Conservation (phyloP, 1,140 invertebrate genomes). For the Micrasema longulum region DNA sequence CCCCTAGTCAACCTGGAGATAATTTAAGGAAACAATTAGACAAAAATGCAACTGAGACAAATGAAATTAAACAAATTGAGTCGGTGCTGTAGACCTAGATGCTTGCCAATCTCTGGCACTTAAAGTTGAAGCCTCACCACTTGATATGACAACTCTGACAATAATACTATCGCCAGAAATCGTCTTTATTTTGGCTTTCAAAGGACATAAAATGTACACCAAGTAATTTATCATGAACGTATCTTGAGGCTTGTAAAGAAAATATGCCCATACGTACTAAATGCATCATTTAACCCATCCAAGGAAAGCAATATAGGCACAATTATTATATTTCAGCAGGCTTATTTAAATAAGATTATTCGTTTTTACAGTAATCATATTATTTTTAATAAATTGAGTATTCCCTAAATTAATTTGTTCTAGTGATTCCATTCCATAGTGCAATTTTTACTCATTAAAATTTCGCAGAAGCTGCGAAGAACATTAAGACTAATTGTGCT, state of each 20-base stretch:
- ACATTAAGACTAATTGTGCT: constrained; percentile 17
- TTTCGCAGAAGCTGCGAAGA: not conserved
- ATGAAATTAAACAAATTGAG: constrained; percentile 52
- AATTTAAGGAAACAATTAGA: constrained; percentile 7
- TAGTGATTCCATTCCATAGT: too few species aligned
- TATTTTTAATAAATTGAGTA: too few species aligned
- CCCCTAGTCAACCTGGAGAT: constrained; percentile 59
- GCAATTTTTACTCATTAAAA: too few species aligned
- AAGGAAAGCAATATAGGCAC: constrained; percentile 25
- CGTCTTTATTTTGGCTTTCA: too few species aligned
- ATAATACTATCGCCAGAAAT: not conserved
- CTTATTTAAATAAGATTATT: too few species aligned
- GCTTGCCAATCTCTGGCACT: constrained; percentile 2
- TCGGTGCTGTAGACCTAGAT: constrained; percentile 45
- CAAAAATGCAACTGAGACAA: constrained; percentile 34
- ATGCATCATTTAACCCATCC: constrained; percentile 14
- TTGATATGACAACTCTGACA: not conserved
- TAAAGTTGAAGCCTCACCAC: constrained; percentile 3
- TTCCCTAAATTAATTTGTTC: too few species aligned
- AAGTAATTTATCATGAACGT: not conserved
- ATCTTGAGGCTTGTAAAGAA: too few species aligned
- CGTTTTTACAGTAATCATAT: too few species aligned
- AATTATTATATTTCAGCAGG: too few species aligned
- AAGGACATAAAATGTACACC: too few species aligned
- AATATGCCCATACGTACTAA: too few species aligned